phyloP scores from a whole-genome alignment of 1,140 invertebrate species.

The Procambarus clarkii region DNA sequence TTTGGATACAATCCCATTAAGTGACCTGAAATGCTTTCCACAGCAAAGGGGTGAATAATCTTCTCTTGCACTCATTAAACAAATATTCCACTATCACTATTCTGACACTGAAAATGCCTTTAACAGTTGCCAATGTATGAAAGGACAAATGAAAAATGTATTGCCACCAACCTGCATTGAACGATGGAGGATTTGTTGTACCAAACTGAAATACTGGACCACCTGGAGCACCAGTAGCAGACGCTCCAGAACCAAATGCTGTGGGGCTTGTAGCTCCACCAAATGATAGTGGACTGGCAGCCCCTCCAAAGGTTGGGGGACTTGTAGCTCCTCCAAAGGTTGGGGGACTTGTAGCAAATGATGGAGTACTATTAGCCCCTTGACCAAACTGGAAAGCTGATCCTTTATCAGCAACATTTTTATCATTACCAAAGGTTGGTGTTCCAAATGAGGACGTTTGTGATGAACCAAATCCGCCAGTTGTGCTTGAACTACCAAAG shows the following conservation, averaged over 20 bases:
- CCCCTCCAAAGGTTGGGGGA: slow-evolving; percentile 1
- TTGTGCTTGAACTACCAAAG: not conserved
- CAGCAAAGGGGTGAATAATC: no score
- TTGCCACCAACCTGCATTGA: not conserved
- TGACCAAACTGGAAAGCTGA: slow-evolving; percentile 5
- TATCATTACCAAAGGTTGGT: not conserved
- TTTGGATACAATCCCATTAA: no score
- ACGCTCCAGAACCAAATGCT: not conserved
- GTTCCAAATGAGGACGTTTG: not conserved
- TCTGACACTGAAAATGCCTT: no score
- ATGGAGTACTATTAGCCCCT: not conserved
- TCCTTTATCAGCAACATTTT: not conserved
- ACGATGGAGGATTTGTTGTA: not conserved
- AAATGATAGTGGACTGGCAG: not conserved
- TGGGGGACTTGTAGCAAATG: not conserved
- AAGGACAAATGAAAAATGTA: not conserved
- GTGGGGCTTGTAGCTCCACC: not conserved
- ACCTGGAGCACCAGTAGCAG: not conserved
- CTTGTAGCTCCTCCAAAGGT: not conserved
- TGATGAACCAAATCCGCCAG: not conserved
- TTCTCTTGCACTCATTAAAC: no score
- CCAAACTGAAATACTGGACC: slow-evolving; percentile 1
- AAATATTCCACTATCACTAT: no score
- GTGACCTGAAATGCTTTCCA: no score
- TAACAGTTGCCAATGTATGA: not conserved